Percentiles rank a stretch among this genome's conserved stretches.
phyloP scores from a whole-genome alignment of 64 coral and sea anemone species.

The Stichodactyla mertensii region DNA sequence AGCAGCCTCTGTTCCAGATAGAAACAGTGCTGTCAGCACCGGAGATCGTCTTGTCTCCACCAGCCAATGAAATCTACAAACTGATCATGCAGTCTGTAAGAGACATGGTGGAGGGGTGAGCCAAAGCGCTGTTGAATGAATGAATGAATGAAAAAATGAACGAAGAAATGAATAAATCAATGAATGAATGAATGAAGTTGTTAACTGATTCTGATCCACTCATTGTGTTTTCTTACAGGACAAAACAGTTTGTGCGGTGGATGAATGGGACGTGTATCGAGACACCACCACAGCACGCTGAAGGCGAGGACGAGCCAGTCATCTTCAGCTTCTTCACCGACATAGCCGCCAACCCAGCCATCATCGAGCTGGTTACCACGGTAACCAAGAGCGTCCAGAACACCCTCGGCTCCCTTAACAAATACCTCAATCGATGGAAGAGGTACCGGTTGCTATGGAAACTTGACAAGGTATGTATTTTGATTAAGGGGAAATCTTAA shows the following conservation, averaged over 20 bases:
- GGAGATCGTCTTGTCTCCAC: constrained; percentile 86
- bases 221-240: constrained; percentile 33
- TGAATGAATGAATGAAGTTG: no score
- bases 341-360: constrained; percentile 72
- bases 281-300: constrained; percentile 95
- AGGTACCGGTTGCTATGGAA: constrained; percentile 92
- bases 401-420: constrained; percentile 74
- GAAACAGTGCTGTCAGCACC: constrained; percentile 93
- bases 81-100: constrained; percentile 87
- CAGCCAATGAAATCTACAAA: constrained; percentile 90
- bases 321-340: constrained; percentile 97
- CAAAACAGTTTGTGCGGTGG: constrained; percentile 96
- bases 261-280: constrained; percentile 97
- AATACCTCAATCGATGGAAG: constrained; percentile 89
- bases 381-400: constrained; percentile 83
- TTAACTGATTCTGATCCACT: background rate
- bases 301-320: constrained; percentile 95
- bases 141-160: background rate
- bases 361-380: constrained; percentile 84
- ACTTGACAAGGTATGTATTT: constrained; percentile 83
- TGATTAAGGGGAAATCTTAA: background rate
- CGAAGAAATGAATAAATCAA: no score
- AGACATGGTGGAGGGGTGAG: constrained; percentile 96
- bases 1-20: constrained; percentile 83
- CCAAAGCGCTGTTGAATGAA: background rate